Percentiles rank a stretch among this genome's conserved stretches.
Conservation (phyloP, 2,888 invertebrate species). For the Drosophila meridionalis region DNA sequence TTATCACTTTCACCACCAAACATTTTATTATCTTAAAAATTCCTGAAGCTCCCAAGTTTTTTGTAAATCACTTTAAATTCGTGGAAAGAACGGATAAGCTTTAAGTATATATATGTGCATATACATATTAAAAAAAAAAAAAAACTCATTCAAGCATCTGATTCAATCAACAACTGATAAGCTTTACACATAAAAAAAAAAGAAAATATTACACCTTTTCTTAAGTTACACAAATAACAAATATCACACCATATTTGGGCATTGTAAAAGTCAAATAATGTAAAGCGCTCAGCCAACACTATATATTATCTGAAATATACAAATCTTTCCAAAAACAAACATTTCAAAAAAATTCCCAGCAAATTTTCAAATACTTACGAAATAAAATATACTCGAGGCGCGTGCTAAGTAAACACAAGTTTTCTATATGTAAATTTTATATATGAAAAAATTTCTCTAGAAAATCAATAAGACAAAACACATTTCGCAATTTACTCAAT, state of each 20-base stretch:
- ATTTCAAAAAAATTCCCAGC: neutral
- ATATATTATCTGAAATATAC: neutral
- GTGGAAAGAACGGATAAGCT: neutral
- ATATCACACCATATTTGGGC: neutral
- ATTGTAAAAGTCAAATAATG: slow-evolving; percentile 1
- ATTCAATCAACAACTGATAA: slow-evolving; percentile 1
- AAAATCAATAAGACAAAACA: slow-evolving; percentile 7
- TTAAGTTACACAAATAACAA: neutral
- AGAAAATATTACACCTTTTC: neutral
- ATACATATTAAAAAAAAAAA: neutral
- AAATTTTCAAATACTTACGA: slow-evolving; percentile 1
- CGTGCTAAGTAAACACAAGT: slow-evolving; percentile 21
- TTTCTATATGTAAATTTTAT: neutral
- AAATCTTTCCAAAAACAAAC: neutral
- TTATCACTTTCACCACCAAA: neutral
- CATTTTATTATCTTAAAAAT: neutral
- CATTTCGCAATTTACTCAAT: slow-evolving; percentile 1
- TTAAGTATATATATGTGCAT: neutral
- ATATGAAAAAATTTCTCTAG: slow-evolving; percentile 13
- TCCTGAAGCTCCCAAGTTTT: neutral
- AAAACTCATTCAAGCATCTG: neutral
- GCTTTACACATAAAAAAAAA: neutral
- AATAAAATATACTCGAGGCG: slow-evolving; percentile 11
- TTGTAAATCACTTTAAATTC: neutral
- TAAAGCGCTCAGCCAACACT: neutral